These are phyloP conservation scores for Phrynocephalus versicolor DNA, from an alignment of 2,113 vertebrate species.

Conservation along the genomic window DNA sequence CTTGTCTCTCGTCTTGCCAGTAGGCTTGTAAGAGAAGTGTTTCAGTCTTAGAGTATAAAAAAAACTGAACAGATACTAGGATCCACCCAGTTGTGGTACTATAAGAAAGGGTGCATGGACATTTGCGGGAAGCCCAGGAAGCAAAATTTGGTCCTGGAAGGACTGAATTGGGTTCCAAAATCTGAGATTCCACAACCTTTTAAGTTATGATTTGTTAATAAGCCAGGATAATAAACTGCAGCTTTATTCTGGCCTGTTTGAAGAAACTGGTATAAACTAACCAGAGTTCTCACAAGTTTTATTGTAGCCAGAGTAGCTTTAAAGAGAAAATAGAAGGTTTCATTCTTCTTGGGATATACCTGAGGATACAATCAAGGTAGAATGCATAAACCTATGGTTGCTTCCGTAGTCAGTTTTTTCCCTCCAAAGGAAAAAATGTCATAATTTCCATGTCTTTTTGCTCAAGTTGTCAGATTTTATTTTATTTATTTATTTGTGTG, in stretches of 20 bases:
- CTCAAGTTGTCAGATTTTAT: neutral
- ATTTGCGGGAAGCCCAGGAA: no score
- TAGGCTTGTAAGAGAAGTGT: no score
- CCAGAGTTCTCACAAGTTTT: neutral
- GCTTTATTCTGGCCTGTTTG: neutral
- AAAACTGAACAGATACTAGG: no score
- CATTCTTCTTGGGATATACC: neutral
- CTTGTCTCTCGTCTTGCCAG: no score
- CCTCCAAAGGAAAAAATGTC: neutral
- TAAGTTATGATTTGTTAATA: no score
- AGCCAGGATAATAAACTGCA: neutral
- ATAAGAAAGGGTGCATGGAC: no score
- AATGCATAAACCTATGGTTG: neutral
- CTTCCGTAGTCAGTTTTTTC: neutral
- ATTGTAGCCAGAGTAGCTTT: neutral
- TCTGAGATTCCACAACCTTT: no score
- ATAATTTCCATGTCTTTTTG: neutral
- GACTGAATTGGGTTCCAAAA: no score
- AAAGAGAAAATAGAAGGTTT: neutral
- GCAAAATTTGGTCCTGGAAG: no score
- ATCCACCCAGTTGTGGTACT: no score
- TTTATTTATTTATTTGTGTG: no score
- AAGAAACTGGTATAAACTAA: neutral
- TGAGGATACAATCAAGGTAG: neutral
- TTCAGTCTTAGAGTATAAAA: no score